Base-by-base conservation (phyloP, 2,797 vertebrate species). In the Pristis pectinata region DNA sequence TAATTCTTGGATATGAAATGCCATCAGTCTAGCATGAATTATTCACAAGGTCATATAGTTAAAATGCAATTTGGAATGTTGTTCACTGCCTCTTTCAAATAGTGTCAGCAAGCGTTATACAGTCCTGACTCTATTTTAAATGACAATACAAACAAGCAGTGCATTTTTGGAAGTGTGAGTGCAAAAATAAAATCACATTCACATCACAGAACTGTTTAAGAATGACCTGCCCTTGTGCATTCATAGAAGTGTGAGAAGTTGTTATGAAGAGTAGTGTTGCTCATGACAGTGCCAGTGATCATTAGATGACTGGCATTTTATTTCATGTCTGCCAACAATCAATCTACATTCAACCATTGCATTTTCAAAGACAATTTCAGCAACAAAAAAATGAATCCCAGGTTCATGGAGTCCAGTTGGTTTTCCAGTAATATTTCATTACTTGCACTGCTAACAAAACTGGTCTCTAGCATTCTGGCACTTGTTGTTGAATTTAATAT, bases 131-230 rank as follows among this genome's bases (percentile, higher is more conserved):
- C 13, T 53, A 87, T 74, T 53, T 70, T 34, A 44, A 72, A 34
- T 93, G 67, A 27, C 24, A 74, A 34, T 93, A 53, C 92, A 93
- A 93, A 44, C 44, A 74, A 74, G 87, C 92, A 53, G 59, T 64
- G 7, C 17, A 30, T 93, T 34, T 93, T 53, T 44, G 13, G 27
- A 93, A 30, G 30, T 49, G 11, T 53, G 44, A 93, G 19, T 22
- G 37, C 10, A 93, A 93, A 91, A 93, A 6, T 10, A 74, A 15
- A 44, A 41, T 64, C 15, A 8, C 27, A 74, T 10, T 53, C 49
- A 59, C 19, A 7, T 87, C 49, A 53, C 53, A 13, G 13, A 87
- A 4, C 6, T 13, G 70, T 74, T 93, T 49, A 27, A 49, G 92
- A 53, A 93, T 72, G 67, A 15, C 92, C 70, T 72, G 67, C 67